These are phyloP conservation scores for Coturnix japonica DNA, from an alignment of 2,113 vertebrate species.

Conservation along the genomic window DNA sequence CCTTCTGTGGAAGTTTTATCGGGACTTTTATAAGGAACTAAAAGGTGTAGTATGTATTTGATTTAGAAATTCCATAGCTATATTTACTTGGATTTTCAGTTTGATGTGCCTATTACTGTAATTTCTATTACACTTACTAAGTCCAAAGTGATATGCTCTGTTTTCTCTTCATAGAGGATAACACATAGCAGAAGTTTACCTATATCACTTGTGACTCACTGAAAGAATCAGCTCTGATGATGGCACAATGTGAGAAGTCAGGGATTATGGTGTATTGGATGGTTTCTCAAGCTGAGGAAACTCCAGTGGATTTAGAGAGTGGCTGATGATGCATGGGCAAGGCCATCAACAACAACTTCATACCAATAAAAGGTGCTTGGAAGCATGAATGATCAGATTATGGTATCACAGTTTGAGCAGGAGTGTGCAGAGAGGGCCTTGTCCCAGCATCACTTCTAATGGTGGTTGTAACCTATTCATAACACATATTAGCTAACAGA, in stretches of 20 bases:
- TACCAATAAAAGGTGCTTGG: background rate
- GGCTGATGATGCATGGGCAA: background rate
- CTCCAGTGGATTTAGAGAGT: background rate
- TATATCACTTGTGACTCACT: background rate
- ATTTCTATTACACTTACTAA: background rate
- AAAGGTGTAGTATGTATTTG: background rate
- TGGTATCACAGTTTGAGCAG: background rate
- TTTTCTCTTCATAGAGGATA: background rate
- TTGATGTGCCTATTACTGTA: background rate
- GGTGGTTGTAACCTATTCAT: background rate
- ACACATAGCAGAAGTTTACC: background rate
- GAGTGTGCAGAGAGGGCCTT: background rate
- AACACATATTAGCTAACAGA: background rate
- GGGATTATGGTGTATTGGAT: background rate
- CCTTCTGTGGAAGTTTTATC: background rate
- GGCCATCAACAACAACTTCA: background rate
- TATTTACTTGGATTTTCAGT: background rate
- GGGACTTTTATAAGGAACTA: background rate
- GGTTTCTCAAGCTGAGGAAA: background rate
- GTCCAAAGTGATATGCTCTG: background rate
- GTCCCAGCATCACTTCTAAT: background rate
- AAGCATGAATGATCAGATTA: background rate
- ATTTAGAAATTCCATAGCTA: background rate
- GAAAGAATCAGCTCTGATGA: background rate
- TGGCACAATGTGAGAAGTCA: background rate